These are phyloP conservation scores for Pyrocephalus nanus DNA, from an alignment of 2,797 vertebrate genomes.

Conservation along the genomic window DNA sequence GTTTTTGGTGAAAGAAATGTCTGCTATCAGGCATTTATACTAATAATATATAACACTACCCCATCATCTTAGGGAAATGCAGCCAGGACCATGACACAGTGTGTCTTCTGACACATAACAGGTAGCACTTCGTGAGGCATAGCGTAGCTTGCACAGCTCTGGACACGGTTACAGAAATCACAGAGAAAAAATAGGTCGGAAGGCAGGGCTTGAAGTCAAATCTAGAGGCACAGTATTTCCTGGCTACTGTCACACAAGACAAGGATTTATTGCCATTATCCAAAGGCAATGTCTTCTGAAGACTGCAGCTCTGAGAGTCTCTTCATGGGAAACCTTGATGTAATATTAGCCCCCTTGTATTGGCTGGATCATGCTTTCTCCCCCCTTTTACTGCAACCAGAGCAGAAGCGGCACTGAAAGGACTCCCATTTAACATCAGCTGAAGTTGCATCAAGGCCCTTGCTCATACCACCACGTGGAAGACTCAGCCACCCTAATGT, in stretches of 20 bases:
- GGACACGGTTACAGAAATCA: background rate
- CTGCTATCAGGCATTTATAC: background rate
- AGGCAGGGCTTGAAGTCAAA: background rate
- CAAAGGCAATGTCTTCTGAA: background rate
- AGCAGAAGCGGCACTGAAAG: background rate
- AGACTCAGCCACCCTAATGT: background rate
- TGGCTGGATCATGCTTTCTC: background rate
- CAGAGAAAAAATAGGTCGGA: background rate
- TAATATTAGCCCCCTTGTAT: background rate
- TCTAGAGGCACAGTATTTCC: background rate
- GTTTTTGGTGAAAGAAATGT: background rate
- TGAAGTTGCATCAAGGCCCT: background rate
- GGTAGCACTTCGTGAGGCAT: background rate
- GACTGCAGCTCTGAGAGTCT: background rate
- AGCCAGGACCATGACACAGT: background rate
- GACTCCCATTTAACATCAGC: background rate
- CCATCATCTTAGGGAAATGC: background rate
- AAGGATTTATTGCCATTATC: background rate
- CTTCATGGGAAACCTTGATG: background rate
- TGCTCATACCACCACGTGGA: background rate
- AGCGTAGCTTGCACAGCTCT: background rate
- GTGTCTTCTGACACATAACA: background rate
- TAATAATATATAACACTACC: background rate
- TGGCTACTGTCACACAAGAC: background rate
- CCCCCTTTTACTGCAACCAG: background rate